Base-by-base conservation (phyloP, 2,797 vertebrate genomes). In the Cynodonichthys magdalenae region DNA sequence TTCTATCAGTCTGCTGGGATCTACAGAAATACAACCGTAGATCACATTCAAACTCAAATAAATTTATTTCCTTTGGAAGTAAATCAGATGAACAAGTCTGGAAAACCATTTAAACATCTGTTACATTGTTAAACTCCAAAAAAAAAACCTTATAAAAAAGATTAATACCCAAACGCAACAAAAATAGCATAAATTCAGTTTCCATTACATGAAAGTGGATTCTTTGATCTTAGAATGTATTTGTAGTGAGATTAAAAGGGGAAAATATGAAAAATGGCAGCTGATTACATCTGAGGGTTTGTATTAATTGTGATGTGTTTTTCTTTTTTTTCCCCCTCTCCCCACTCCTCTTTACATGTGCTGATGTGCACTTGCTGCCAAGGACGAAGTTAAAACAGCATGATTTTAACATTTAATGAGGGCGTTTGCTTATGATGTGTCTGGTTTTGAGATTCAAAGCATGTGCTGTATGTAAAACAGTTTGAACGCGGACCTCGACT, bases 321-420 rank as follows among this genome's bases (percentile, higher is more conserved):
- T 69, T 50, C 59, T 63, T 66, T 44, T 17, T 24, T 34, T 62
- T 64, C 66, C 34, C 15, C n/a, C 15, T 34, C 1, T 15, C 12
- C 44, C 24, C 42, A 29, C 31, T 48, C 11, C 55, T 67, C 68
- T 69, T 81, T 81, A 86, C 80, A 87, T 85, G 82, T 82, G 78
- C 89, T 86, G 86, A 89, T 80, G 84, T 77, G 78, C 57, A 80
- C 78, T 87, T 12, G 66, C 86, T 90, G 86, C 89, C 87, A 91
- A 89, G 85, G 85, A 90, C 83, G 71, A 83, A 87, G 82, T 90
- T 89, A 88, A 91, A 90, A 91, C 84, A 89, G 89, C 89, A 90
- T 89, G 88, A 87, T 90, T 92, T 87, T 82, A 83, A 77, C 78
- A 73, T 85, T 89, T 88, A 90, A 91, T 91, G 87, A 91, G 84